These are phyloP conservation scores for Nothura maculosa DNA, from an alignment of 2,797 vertebrate species.

Conservation along the genomic window DNA sequence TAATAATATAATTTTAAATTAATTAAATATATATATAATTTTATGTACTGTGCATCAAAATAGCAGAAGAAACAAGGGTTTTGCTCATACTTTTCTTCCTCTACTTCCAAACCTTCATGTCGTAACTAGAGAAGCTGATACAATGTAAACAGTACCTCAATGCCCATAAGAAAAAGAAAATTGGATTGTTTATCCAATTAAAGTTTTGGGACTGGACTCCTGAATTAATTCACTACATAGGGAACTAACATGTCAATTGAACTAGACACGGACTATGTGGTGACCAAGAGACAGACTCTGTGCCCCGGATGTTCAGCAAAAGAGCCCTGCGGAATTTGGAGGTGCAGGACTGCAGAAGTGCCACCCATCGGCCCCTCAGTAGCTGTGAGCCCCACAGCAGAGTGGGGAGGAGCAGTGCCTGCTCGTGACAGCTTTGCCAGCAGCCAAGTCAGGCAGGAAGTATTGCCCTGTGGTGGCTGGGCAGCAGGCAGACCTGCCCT, in stretches of 20 bases:
- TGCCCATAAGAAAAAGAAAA: neutral
- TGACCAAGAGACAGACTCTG: neutral
- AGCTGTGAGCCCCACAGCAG: no score
- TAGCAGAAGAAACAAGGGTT: neutral
- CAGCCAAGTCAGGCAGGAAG: neutral
- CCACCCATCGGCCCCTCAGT: rapidly evolving
- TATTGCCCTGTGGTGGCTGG: neutral
- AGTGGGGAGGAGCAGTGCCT: neutral
- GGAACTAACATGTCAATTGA: neutral
- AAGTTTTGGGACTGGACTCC: neutral
- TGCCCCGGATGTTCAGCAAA: neutral
- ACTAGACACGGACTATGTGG: neutral
- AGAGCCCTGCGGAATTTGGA: neutral
- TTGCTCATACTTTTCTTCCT: neutral
- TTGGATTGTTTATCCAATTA: neutral
- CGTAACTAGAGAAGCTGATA: neutral
- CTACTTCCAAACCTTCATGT: neutral
- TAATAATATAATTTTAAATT: neutral
- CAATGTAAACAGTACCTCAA: neutral
- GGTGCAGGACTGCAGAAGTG: neutral
- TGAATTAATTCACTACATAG: neutral
- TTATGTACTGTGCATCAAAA: neutral
- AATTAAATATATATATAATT: neutral
- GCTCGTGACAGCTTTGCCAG: neutral
- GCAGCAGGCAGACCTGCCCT: neutral